Conservation (phyloP, 2,888 invertebrate genomes). For the Dasypolia templi region DNA sequence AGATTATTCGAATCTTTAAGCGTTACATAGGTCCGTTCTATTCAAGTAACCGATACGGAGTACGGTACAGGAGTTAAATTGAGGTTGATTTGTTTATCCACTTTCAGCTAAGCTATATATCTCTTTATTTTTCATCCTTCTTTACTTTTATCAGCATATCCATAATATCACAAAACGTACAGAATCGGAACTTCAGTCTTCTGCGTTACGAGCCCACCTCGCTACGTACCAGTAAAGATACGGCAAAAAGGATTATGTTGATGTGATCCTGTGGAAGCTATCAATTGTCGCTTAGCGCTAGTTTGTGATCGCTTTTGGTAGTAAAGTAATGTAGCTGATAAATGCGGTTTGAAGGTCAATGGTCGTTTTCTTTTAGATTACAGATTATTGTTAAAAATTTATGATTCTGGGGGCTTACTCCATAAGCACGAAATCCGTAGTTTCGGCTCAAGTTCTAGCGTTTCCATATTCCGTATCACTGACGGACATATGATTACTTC, state of each 20-base stretch:
- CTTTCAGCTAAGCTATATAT: no score
- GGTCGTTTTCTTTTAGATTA: not conserved
- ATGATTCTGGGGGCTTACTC: no score
- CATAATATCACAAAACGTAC: not conserved
- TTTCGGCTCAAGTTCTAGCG: no score
- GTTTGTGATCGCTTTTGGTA: conserved; percentile 25
- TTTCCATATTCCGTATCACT: no score
- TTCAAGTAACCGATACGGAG: no score
- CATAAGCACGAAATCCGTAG: no score
- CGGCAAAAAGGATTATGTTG: conserved; percentile 46
- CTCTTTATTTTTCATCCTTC: no score
- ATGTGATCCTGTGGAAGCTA: conserved; percentile 52
- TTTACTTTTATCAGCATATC: not conserved
- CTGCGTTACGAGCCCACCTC: conserved; percentile 16
- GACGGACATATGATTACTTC: no score
- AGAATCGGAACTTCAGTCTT: not conserved
- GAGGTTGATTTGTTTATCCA: no score
- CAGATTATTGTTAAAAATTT: not conserved
- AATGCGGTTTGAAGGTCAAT: not conserved
- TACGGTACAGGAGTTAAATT: no score
- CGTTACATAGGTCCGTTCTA: no score
- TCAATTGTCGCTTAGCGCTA: conserved; percentile 54
- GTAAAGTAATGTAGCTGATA: conserved; percentile 5
- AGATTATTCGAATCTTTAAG: no score
- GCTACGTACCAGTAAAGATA: conserved; percentile 36